Evolutionary conservation across 2,113 vertebrate genomes (phyloP).

Genomic region (Chascanopsetta lugubris): DNA sequence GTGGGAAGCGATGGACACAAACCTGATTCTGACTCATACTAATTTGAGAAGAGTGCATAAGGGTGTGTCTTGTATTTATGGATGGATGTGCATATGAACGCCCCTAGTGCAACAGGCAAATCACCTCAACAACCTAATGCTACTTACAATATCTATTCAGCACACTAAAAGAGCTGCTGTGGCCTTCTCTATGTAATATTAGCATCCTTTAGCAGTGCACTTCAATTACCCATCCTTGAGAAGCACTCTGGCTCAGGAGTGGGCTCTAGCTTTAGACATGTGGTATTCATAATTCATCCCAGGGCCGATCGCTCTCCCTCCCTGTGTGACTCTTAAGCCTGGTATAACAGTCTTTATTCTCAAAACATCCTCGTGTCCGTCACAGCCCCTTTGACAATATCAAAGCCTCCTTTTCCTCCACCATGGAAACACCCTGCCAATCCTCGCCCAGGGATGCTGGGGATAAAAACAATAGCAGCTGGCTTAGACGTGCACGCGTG

Average conservation of each 20-base stretch:
- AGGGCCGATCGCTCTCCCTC: slow-evolving; percentile 67
- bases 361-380: slow-evolving; percentile 58
- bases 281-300: slow-evolving; percentile 80
- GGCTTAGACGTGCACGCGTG: slow-evolving; percentile 39
- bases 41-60: slow-evolving; percentile 55
- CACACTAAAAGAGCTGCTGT: slow-evolving; percentile 47
- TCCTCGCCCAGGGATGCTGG: slow-evolving; percentile 43
- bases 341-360: slow-evolving; percentile 68
- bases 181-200: slow-evolving; percentile 65
- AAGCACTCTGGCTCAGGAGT: slow-evolving; percentile 70
- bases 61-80: slow-evolving; percentile 38
- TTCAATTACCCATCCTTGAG: slow-evolving; percentile 77
- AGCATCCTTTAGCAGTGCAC: slow-evolving; percentile 67
- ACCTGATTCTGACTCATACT: slow-evolving; percentile 38
- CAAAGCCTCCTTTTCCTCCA: slow-evolving; percentile 51
- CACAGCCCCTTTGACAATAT: slow-evolving; percentile 47
- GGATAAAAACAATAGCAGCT: slow-evolving; percentile 70
- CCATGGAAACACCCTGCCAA: slow-evolving; percentile 49
- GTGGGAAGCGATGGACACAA: slow-evolving; percentile 42
- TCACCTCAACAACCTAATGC: slow-evolving; percentile 44
- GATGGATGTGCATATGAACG: slow-evolving; percentile 50
- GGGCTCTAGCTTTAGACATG: slow-evolving; percentile 73
- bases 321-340: slow-evolving; percentile 61
- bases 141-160: slow-evolving; percentile 50
- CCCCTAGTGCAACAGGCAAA: slow-evolving; percentile 76